phyloP scores from a whole-genome alignment of 2,113 vertebrate genomes.

The Nicator chloris region DNA sequence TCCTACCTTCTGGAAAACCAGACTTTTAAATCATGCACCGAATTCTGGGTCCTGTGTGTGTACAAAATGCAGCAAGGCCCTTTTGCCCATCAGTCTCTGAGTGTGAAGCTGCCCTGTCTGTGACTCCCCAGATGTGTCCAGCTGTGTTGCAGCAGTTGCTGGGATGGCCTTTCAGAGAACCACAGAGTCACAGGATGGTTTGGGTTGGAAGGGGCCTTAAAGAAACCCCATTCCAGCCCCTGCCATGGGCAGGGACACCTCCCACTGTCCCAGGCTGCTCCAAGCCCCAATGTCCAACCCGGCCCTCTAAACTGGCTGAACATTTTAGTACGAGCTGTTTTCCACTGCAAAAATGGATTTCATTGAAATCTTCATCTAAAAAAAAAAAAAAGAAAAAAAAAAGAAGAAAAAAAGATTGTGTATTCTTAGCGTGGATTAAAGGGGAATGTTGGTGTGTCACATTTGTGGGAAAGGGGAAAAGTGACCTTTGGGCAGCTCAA shows the following conservation, averaged over 20 bases:
- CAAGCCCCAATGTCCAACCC: rapidly evolving
- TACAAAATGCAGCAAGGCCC: rapidly evolving
- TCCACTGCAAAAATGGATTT: background rate
- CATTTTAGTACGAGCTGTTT: background rate
- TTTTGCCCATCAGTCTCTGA: background rate
- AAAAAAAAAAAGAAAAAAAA: background rate
- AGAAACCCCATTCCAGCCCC: rapidly evolving
- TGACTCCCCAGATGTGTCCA: background rate
- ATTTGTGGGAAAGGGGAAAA: background rate
- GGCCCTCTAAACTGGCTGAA: background rate
- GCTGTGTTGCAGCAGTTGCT: background rate
- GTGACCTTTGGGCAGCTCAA: background rate
- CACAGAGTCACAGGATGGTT: background rate
- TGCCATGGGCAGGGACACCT: background rate
- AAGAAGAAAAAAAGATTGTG: too few species aligned
- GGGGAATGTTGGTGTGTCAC: background rate
- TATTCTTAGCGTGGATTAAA: rapidly evolving
- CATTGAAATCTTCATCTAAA: background rate
- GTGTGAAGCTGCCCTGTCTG: background rate
- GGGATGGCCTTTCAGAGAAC: background rate
- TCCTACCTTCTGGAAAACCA: background rate
- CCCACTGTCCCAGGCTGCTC: background rate
- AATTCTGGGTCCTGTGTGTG: background rate
- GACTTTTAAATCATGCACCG: background rate
- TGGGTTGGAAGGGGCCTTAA: background rate